Evolutionary conservation across 1,140 invertebrate genomes (phyloP).

Genomic region (Saccostrea echinata): DNA sequence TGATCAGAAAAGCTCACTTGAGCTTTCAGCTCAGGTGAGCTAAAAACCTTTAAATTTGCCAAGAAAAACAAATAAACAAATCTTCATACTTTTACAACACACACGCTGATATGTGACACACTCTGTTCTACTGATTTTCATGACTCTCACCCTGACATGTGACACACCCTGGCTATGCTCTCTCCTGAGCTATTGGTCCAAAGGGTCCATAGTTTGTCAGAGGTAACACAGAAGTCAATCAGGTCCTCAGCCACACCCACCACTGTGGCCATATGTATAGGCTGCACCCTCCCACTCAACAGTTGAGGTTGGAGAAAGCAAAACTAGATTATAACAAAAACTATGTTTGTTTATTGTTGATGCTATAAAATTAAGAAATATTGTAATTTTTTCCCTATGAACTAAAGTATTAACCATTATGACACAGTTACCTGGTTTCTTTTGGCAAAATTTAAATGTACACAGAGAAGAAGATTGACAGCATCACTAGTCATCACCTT

Average conservation of each 20-base stretch:
- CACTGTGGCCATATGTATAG: constrained; percentile 84
- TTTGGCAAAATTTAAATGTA: constrained; percentile 63
- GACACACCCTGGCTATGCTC: constrained; percentile 81
- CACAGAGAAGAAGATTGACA: constrained; percentile 69
- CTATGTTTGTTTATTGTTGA: neutral
- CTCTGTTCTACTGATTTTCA: no score
- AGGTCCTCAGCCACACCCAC: constrained; percentile 85
- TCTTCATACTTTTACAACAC: no score
- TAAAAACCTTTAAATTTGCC: no score
- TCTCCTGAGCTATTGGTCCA: constrained; percentile 85
- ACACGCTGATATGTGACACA: no score
- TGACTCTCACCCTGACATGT: constrained; percentile 58
- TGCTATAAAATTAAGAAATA: neutral
- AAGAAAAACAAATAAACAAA: no score
- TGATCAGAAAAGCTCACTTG: no score
- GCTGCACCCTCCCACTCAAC: constrained; percentile 82
- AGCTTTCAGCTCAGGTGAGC: no score
- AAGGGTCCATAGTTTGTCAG: constrained; percentile 85
- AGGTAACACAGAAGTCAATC: constrained; percentile 86
- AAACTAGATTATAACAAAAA: constrained; percentile 82
- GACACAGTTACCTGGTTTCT: constrained; percentile 61
- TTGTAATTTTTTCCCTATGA: no score
- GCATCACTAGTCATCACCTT: constrained; percentile 59
- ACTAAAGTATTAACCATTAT: no score
- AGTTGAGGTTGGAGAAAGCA: constrained; percentile 85